Evolutionary conservation across 2,113 vertebrate genomes (phyloP).

Genomic region (Probosciger aterrimus): DNA sequence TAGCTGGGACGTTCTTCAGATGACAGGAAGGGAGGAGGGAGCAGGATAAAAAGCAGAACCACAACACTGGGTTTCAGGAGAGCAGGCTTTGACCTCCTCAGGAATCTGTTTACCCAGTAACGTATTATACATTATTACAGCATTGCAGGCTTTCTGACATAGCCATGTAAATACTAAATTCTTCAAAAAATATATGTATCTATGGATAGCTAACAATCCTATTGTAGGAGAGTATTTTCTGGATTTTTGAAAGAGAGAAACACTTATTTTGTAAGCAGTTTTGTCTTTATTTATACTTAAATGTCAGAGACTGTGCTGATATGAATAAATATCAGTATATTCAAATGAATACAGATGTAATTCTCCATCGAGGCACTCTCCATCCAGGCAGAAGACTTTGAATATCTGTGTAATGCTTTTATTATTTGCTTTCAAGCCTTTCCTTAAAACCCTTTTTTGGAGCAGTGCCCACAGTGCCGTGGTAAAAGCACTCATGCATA

Average conservation of each 20-base stretch:
- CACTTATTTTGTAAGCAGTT: background rate
- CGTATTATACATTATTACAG: rapidly evolving
- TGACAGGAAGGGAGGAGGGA: background rate
- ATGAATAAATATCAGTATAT: background rate
- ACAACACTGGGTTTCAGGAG: background rate
- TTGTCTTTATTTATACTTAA: background rate
- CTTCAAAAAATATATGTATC: background rate
- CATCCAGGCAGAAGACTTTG: background rate
- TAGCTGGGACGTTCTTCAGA: background rate
- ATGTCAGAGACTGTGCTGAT: background rate
- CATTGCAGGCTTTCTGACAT: background rate
- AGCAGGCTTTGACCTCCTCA: background rate
- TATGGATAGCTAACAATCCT: background rate
- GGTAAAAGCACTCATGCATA: rapidly evolving
- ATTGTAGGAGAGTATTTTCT: background rate
- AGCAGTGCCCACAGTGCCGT: background rate
- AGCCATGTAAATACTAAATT: background rate
- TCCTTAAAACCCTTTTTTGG: background rate
- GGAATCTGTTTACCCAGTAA: background rate
- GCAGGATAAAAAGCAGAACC: background rate
- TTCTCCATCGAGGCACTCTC: background rate
- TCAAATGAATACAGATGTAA: background rate
- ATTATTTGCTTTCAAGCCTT: background rate
- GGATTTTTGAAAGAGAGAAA: background rate
- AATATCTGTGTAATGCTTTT: background rate